Evolutionary conservation across 2,888 invertebrate genomes (phyloP), one percentile per base, ranked within the genome.

Genomic region (Alcis repandata): DNA sequence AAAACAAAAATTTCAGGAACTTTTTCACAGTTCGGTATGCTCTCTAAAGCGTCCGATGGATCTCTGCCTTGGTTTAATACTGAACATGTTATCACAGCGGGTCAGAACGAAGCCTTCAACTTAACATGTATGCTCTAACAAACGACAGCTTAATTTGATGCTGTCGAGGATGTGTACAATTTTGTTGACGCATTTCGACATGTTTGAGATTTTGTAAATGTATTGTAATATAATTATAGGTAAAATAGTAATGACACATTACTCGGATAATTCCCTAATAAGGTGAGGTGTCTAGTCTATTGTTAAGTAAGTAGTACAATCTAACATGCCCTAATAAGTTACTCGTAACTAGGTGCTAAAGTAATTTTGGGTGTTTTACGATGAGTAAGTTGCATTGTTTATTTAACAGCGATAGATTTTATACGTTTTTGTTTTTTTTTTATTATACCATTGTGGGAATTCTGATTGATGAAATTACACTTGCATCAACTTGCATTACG

Each of bases 61-160:
- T 71, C 64, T 83, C 82, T 82, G 78, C 78, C 78, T 77, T 72
- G 67, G 73, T 56, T 64, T 32, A 63, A 68, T 67, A 79, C 79
- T 79, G 73, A 78, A 72, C 71, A 54, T 67, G 67, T 68, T 72
- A 74, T 71, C 59, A 76, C 72, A 73, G 72, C 69, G 71, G 48
- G 73, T 75, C 73, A 79, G 75, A 61, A 73, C 63, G 75, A 79
- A 84, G 76, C 80, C 79, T 82, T 69, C 73, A 71, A 74, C 71
- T 77, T 79, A 77, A 65, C 82, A 74, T 53, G 63, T 65, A 75
- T 63, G 68, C 70, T 70, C 79, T 79, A 79, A 79, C 74, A 67
- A 72, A 71, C 46, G 57, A 62, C 68, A 69, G 71, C 76, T 72
- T 73, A 74, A 77, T 72, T 70, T 67, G 63, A 64, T 53, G 64